Conservation (phyloP, 1,140 invertebrate genomes). For the Drosophila punjabiensis region DNA sequence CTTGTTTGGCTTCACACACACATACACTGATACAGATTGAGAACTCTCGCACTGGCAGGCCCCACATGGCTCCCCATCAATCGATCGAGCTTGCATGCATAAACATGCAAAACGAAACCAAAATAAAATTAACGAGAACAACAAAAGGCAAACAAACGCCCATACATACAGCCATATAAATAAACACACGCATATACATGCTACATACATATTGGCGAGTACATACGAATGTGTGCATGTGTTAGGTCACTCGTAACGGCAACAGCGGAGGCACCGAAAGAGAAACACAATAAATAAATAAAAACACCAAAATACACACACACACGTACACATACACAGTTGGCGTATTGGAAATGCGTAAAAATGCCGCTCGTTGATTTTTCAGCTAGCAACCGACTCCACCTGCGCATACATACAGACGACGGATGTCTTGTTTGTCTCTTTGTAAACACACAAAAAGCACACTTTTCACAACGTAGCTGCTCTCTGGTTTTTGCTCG, state of each 20-base stretch:
- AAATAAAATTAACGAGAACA: conserved; percentile 82
- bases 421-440: conserved; percentile 73
- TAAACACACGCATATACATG: conserved; percentile 38
- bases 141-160: conserved; percentile 72
- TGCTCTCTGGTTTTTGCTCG: conserved; percentile 53
- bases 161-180: conserved; percentile 52
- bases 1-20: conserved; percentile 29
- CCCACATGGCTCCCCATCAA: conserved; percentile 73
- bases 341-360: conserved; percentile 79
- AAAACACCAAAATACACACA: conserved; percentile 77
- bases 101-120: conserved; percentile 80
- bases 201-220: conserved; percentile 28
- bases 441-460: conserved; percentile 78
- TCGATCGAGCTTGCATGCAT: conserved; percentile 79
- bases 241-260: conserved; percentile 70
- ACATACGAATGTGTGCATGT: conserved; percentile 32
- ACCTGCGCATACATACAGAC: conserved; percentile 66
- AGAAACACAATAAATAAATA: conserved; percentile 83
- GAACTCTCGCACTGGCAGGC: conserved; percentile 45
- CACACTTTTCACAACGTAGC: conserved; percentile 78
- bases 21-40: conserved; percentile 17
- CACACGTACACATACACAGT: conserved; percentile 30
- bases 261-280: conserved; percentile 66
- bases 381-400: conserved; percentile 81
- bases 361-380: conserved; percentile 83